phyloP scores from a whole-genome alignment of 2,797 vertebrate genomes.

The Centropyge bicolor region DNA sequence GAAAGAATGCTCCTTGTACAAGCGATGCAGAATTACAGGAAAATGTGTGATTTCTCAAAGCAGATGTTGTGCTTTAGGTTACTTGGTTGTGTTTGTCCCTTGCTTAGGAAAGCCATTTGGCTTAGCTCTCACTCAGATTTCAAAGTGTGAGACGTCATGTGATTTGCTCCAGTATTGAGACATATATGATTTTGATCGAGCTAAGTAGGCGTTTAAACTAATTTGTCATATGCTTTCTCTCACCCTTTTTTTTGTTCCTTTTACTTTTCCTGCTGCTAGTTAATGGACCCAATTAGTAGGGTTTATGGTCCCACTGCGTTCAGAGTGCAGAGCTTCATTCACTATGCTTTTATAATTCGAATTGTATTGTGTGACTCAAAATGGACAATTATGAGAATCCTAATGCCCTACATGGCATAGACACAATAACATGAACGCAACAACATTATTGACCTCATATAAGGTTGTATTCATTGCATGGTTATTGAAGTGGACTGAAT shows the following conservation, averaged over 20 bases:
- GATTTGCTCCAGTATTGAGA: conserved; percentile 1
- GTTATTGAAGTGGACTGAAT: background rate
- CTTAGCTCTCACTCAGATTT: background rate
- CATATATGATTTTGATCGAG: conserved; percentile 13
- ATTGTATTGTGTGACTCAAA: conserved; percentile 13
- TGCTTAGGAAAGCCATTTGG: background rate
- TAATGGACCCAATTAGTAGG: conserved; percentile 24
- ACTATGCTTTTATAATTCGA: background rate
- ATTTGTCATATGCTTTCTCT: conserved; percentile 34
- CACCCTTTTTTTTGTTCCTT: background rate
- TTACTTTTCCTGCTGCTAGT: conserved; percentile 29
- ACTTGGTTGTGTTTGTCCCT: conserved; percentile 19
- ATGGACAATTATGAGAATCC: background rate
- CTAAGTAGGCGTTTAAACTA: conserved; percentile 14
- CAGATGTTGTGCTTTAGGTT: conserved; percentile 15
- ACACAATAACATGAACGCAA: background rate
- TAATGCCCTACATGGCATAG: background rate
- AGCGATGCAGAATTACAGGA: background rate
- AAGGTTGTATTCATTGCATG: background rate
- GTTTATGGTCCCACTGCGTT: conserved; percentile 13
- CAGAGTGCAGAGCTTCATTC: conserved; percentile 4
- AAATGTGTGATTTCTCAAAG: conserved; percentile 7
- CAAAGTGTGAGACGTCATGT: background rate
- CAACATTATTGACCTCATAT: background rate
- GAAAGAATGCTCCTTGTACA: conserved; percentile 8